Evolutionary conservation across 2,888 invertebrate genomes (phyloP).

Genomic region (Autographa pulchrina): DNA sequence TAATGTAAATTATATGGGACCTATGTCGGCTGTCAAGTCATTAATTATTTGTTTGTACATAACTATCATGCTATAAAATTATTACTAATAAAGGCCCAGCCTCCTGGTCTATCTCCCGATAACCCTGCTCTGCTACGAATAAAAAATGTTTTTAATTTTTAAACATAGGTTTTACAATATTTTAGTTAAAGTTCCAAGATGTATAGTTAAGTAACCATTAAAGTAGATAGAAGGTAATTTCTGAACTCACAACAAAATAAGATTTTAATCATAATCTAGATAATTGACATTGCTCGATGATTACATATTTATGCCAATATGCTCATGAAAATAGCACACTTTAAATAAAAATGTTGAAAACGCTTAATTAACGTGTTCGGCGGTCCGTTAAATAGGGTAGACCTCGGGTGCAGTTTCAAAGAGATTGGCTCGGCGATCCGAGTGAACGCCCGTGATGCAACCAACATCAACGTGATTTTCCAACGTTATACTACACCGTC

Average conservation of each 20-base stretch:
- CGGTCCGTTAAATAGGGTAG: constrained; percentile 80
- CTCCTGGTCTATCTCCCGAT: too few species aligned
- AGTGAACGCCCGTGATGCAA: constrained; percentile 64
- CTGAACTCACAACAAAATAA: not conserved
- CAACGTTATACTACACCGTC: constrained; percentile 37
- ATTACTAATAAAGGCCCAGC: too few species aligned
- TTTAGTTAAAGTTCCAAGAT: too few species aligned
- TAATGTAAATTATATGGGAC: constrained; percentile 3
- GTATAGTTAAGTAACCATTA: too few species aligned
- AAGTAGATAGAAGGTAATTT: not conserved
- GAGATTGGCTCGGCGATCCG: constrained; percentile 75
- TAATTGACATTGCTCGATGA: not conserved
- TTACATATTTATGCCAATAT: constrained; percentile 1
- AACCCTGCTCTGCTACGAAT: too few species aligned
- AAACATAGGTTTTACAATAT: too few species aligned
- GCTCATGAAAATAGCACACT: constrained; percentile 5
- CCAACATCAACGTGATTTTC: constrained; percentile 57
- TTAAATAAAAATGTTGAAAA: constrained; percentile 59
- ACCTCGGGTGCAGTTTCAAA: constrained; percentile 79
- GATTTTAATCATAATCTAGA: not conserved
- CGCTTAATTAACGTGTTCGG: constrained; percentile 80
- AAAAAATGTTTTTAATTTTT: too few species aligned
- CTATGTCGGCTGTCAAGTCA: not conserved
- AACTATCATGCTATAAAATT: not conserved
- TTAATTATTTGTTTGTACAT: not conserved